phyloP scores from a whole-genome alignment of 1,140 invertebrate species.

The Hyles euphorbiae region DNA sequence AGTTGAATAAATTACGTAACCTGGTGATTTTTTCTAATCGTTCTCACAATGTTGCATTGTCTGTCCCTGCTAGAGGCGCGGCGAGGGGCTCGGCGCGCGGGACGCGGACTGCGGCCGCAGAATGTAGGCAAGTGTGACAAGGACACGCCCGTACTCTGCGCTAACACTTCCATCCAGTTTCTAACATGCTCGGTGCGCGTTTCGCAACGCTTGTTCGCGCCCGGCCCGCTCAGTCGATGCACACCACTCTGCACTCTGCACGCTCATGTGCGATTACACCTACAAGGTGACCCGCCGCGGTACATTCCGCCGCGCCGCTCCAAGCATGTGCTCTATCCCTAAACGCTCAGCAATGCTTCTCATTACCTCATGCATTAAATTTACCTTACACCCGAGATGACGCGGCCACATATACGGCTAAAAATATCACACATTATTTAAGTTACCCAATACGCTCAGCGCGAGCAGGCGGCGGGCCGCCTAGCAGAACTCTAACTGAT shows the following conservation, averaged over 20 bases:
- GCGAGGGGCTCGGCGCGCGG: constrained; percentile 38
- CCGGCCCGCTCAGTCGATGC: constrained; percentile 45
- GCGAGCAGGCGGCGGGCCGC: constrained; percentile 7
- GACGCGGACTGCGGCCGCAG: constrained; percentile 43
- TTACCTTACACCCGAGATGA: neutral
- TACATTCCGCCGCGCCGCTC: constrained; percentile 20
- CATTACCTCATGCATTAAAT: constrained; percentile 12
- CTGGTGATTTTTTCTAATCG: constrained; percentile 52
- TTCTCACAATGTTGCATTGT: constrained; percentile 59
- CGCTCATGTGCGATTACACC: constrained; percentile 52
- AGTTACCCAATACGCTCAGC: neutral
- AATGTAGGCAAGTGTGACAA: constrained; percentile 75
- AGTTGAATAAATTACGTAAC: constrained; percentile 27
- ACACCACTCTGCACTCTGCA: constrained; percentile 42
- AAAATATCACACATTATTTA: neutral
- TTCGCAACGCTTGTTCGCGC: constrained; percentile 62
- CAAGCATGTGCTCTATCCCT: neutral
- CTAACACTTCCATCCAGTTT: constrained; percentile 73
- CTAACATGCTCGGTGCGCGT: constrained; percentile 64
- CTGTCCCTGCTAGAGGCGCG: constrained; percentile 47
- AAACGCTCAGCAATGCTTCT: constrained; percentile 1
- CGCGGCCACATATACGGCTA: neutral
- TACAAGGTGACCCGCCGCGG: constrained; percentile 47
- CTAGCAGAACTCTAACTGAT: constrained; percentile 10
- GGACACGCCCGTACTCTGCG: constrained; percentile 71